Evolutionary conservation across 2,797 vertebrate species (phyloP).

Genomic region (Rhabdomys pumilio): DNA sequence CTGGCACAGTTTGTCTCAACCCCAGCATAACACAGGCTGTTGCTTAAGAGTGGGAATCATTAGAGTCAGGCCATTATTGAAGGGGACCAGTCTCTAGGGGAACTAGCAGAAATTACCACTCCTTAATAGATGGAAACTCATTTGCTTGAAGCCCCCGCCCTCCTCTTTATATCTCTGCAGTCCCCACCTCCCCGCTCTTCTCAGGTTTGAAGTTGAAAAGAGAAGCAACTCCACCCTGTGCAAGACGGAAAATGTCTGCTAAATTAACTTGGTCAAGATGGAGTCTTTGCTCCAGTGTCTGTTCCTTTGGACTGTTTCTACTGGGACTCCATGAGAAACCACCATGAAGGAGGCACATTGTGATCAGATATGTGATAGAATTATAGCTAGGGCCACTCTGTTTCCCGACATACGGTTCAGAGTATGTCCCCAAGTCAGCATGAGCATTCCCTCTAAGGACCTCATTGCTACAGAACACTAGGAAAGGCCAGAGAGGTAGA

Average conservation of each 20-base stretch:
- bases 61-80: slow-evolving; percentile 78
- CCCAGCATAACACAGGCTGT: slow-evolving; percentile 79
- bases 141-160: slow-evolving; percentile 77
- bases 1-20: slow-evolving; percentile 77
- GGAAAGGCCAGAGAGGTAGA: not conserved
- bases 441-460: slow-evolving; percentile 1
- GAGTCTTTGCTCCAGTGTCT: slow-evolving; percentile 70
- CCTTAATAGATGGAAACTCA: slow-evolving; percentile 81
- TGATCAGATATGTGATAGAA: slow-evolving; percentile 81
- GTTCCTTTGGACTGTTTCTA: slow-evolving; percentile 77
- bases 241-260: slow-evolving; percentile 80
- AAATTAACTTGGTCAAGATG: slow-evolving; percentile 81
- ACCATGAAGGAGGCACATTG: slow-evolving; percentile 69
- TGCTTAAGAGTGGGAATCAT: slow-evolving; percentile 80
- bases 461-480: not conserved
- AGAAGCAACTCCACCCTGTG: slow-evolving; percentile 64
- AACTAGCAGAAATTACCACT: slow-evolving; percentile 77
- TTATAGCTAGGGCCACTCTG: slow-evolving; percentile 66
- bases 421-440: slow-evolving; percentile 8
- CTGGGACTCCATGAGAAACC: slow-evolving; percentile 75
- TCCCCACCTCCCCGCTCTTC: slow-evolving; percentile 67
- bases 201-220: slow-evolving; percentile 78
- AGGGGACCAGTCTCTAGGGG: slow-evolving; percentile 79
- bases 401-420: slow-evolving; percentile 46
- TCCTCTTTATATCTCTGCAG: slow-evolving; percentile 76